Percentiles rank a stretch among this genome's conserved stretches.
These are phyloP conservation scores for Callocephalon fimbriatum DNA, from an alignment of 2,113 vertebrate genomes.

Conservation along the genomic window DNA sequence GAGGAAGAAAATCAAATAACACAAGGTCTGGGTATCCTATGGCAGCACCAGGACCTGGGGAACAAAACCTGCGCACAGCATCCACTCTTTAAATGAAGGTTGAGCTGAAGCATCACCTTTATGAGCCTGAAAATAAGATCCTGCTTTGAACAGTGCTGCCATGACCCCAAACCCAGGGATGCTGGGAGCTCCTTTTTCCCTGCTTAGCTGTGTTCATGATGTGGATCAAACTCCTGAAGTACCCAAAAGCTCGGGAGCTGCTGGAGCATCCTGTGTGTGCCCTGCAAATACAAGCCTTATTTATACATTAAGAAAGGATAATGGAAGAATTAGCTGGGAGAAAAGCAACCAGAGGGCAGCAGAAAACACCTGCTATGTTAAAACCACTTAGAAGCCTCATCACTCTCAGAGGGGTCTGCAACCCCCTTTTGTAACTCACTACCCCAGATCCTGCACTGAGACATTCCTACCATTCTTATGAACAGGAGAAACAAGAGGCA, in stretches of 20 bases:
- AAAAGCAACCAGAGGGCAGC: neutral
- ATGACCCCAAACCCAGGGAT: neutral
- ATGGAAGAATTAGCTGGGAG: neutral
- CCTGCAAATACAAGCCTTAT: neutral
- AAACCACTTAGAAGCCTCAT: neutral
- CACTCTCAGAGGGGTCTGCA: neutral
- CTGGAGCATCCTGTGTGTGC: neutral
- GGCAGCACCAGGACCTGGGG: too few relatives aligned
- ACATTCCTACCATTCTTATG: neutral
- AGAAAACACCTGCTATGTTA: neutral
- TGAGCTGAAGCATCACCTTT: neutral
- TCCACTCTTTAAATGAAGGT: neutral
- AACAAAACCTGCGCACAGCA: neutral
- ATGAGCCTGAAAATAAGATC: neutral
- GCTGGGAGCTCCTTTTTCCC: neutral
- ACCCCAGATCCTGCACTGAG: neutral
- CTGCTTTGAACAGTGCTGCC: neutral
- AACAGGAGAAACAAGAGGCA: neutral
- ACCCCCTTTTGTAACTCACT: neutral
- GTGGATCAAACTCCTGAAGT: neutral
- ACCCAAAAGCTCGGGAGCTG: neutral
- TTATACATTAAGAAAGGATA: neutral
- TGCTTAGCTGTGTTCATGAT: accelerated
- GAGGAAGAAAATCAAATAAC: neutral
- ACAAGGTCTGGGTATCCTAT: neutral